phyloP scores from a whole-genome alignment of 2,113 vertebrate species.

The Serinus canaria region DNA sequence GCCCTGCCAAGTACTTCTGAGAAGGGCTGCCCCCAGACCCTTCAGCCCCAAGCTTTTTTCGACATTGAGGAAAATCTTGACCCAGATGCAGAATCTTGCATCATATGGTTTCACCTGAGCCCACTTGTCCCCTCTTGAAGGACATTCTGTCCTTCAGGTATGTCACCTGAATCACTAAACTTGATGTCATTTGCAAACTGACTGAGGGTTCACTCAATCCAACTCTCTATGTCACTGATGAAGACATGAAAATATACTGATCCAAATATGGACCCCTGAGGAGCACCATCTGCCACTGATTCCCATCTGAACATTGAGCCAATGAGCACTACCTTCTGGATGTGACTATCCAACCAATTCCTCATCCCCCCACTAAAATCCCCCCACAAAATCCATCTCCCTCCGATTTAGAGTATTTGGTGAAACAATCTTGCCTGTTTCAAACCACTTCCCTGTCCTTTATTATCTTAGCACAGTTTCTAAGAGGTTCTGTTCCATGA shows the following conservation, averaged over 20 bases:
- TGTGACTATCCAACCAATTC: neutral
- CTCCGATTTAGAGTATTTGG: neutral
- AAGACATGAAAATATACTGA: neutral
- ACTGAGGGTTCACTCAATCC: neutral
- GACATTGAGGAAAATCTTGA: neutral
- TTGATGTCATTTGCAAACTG: neutral
- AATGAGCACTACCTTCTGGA: neutral
- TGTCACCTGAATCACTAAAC: neutral
- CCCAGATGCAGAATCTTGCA: neutral
- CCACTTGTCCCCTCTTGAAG: neutral
- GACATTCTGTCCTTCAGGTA: rapidly evolving
- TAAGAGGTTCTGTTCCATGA: neutral
- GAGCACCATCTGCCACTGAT: neutral
- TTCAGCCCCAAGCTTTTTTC: neutral
- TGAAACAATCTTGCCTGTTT: neutral
- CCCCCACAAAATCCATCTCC: neutral
- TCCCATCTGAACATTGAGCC: neutral
- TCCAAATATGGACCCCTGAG: neutral
- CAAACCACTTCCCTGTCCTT: neutral
- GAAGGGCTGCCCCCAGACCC: neutral
- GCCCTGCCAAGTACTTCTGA: rapidly evolving
- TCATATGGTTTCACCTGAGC: neutral
- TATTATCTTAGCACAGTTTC: neutral
- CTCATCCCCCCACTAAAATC: neutral
- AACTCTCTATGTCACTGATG: neutral